A percentile compares a stretch with the other conserved stretches of the same genome.
Conservation (phyloP, 2,888 invertebrate genomes). For the Caenorhabditis drosophilae region DNA sequence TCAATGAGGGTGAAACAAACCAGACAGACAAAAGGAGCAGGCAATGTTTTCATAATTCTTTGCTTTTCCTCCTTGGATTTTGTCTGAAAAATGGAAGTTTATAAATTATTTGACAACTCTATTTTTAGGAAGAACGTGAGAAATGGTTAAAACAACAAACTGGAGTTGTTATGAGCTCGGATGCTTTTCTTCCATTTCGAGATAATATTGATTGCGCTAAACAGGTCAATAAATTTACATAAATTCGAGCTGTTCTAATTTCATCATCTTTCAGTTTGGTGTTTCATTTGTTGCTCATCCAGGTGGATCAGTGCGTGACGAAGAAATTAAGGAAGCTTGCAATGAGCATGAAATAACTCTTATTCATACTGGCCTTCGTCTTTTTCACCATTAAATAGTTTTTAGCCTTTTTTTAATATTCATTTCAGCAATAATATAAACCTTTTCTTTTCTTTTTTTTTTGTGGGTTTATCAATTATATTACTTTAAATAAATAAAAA, state of each 20-base stretch:
- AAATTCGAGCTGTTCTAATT: too few relatives aligned
- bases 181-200: slow-evolving; percentile 97
- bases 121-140: slow-evolving; percentile 68
- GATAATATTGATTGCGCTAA: slow-evolving; percentile 83
- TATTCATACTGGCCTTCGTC: slow-evolving; percentile 85
- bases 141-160: slow-evolving; percentile 73
- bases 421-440: not conserved
- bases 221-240: too few relatives aligned
- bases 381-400: slow-evolving; percentile 79
- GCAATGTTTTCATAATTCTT: too few relatives aligned
- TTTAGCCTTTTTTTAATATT: not conserved
- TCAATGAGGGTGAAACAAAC: too few relatives aligned
- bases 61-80: too few relatives aligned
- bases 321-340: slow-evolving; percentile 86
- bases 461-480: too few relatives aligned
- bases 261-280: slow-evolving; percentile 82
- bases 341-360: slow-evolving; percentile 86
- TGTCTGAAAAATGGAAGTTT: too few relatives aligned
- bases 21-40: too few relatives aligned
- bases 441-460: too few relatives aligned
- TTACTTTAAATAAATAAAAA: too few relatives aligned
- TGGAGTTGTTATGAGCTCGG: slow-evolving; percentile 85
- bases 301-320: slow-evolving; percentile 90
- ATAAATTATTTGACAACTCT: not conserved
- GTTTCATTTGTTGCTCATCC: slow-evolving; percentile 92